Evolutionary conservation across 2,888 invertebrate genomes (phyloP).

Genomic region (Acrobasis repandana): DNA sequence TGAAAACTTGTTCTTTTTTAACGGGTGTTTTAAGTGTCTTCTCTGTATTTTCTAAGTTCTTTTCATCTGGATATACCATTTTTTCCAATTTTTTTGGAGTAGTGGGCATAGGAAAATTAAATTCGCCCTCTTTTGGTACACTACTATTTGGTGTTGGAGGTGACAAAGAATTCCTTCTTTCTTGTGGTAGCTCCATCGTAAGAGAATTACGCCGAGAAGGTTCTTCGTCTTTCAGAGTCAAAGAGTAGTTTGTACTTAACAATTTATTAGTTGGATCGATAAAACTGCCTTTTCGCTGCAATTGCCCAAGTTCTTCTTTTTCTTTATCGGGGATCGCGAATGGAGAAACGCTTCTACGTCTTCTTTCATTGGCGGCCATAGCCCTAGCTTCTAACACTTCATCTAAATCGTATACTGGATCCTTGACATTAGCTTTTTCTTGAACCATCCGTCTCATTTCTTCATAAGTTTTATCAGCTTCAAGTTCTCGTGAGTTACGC

Average conservation of each 20-base stretch:
- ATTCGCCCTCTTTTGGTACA: constrained; percentile 63
- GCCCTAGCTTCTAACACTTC: constrained; percentile 74
- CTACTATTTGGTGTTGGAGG: constrained; percentile 53
- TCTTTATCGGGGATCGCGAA: constrained; percentile 75
- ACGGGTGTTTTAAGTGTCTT: constrained; percentile 50
- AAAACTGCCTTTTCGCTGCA: constrained; percentile 76
- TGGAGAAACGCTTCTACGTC: constrained; percentile 78
- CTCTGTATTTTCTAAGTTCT: constrained; percentile 40
- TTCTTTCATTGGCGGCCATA: constrained; percentile 68
- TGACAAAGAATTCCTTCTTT: constrained; percentile 51
- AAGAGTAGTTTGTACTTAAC: constrained; percentile 66
- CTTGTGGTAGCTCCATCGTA: constrained; percentile 55
- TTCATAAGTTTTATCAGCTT: constrained; percentile 75
- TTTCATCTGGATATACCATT: constrained; percentile 63
- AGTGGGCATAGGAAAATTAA: constrained; percentile 56
- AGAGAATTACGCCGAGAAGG: constrained; percentile 58
- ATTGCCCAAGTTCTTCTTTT: constrained; percentile 58
- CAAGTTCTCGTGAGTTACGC: constrained; percentile 68
- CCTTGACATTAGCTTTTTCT: constrained; percentile 64
- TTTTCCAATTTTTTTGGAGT: constrained; percentile 68
- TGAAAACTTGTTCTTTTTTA: constrained; percentile 58
- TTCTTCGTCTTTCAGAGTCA: constrained; percentile 72
- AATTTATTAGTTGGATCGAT: constrained; percentile 77
- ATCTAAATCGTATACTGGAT: constrained; percentile 73
- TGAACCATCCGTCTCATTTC: constrained; percentile 76